Evolutionary conservation across 1,140 invertebrate genomes (phyloP).

Genomic region (Chironomus striatipennis): DNA sequence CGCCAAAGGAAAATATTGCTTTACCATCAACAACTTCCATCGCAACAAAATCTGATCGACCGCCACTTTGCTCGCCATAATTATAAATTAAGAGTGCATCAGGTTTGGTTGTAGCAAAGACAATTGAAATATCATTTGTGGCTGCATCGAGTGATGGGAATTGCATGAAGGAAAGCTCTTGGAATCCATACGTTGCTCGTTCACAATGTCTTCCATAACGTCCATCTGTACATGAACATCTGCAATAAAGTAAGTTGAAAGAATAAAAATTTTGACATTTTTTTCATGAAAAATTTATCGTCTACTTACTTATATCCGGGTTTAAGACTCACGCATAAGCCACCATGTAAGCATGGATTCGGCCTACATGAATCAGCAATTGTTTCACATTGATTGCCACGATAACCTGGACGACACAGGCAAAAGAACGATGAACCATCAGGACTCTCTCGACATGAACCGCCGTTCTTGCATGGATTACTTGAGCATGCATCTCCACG

Average conservation of each 20-base stretch:
- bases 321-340: conserved; percentile 70
- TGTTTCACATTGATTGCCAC: conserved; percentile 79
- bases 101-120: conserved; percentile 82
- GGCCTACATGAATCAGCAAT: conserved; percentile 78
- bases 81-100: conserved; percentile 84
- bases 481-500: conserved; percentile 71
- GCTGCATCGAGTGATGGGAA: conserved; percentile 75
- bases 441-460: conserved; percentile 76
- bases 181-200: conserved; percentile 79
- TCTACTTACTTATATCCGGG: conserved; percentile 60
- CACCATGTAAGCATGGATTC: conserved; percentile 80
- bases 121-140: conserved; percentile 83
- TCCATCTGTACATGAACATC: conserved; percentile 74
- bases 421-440: conserved; percentile 84
- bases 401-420: conserved; percentile 77
- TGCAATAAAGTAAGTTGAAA: not conserved
- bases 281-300: not conserved
- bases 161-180: conserved; percentile 79
- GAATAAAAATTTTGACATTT: not conserved
- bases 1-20: conserved; percentile 82
- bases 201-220: conserved; percentile 88
- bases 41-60: conserved; percentile 85
- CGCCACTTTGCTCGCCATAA: conserved; percentile 74
- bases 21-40: conserved; percentile 76
- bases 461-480: conserved; percentile 81